Conservation (phyloP, 1,140 invertebrate genomes). For the Drosophila equinoxialis region DNA sequence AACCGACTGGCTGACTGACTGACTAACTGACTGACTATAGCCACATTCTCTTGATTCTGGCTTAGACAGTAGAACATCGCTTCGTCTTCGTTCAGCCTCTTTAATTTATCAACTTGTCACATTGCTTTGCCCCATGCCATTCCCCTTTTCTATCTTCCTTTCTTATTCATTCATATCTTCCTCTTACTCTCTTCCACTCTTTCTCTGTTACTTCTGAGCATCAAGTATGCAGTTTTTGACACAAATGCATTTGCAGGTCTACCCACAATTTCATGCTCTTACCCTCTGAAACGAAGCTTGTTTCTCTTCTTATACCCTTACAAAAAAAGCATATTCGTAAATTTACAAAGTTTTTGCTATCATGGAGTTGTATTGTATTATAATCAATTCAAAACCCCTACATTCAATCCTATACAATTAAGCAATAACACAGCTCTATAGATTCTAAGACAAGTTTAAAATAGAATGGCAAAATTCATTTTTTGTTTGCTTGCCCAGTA, state of each 20-base stretch:
- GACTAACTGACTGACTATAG: constrained; percentile 9
- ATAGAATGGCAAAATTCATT: too few relatives aligned
- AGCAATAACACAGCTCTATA: too few relatives aligned
- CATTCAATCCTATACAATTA: too few relatives aligned
- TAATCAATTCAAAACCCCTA: too few relatives aligned
- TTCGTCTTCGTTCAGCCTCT: constrained; percentile 26
- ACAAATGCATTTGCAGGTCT: constrained; percentile 12
- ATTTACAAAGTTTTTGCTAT: too few relatives aligned
- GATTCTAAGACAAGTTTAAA: too few relatives aligned
- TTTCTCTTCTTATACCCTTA: neutral
- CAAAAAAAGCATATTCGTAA: neutral
- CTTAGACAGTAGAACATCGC: constrained; percentile 19
- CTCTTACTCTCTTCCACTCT: constrained; percentile 15
- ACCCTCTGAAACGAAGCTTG: neutral
- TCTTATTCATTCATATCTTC: neutral
- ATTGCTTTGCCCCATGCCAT: constrained; percentile 37
- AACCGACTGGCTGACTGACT: constrained; percentile 3
- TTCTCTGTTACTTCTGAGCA: neutral
- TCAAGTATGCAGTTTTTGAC: constrained; percentile 11
- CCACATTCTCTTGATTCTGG: constrained; percentile 5
- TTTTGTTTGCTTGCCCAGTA: too few relatives aligned
- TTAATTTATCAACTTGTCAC: constrained; percentile 70
- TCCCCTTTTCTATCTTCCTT: too few relatives aligned
- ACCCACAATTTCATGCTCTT: neutral
- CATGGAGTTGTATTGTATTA: too few relatives aligned